Base-by-base conservation (phyloP, 2,888 invertebrate species). In the Zygothrica quintamaculata region DNA sequence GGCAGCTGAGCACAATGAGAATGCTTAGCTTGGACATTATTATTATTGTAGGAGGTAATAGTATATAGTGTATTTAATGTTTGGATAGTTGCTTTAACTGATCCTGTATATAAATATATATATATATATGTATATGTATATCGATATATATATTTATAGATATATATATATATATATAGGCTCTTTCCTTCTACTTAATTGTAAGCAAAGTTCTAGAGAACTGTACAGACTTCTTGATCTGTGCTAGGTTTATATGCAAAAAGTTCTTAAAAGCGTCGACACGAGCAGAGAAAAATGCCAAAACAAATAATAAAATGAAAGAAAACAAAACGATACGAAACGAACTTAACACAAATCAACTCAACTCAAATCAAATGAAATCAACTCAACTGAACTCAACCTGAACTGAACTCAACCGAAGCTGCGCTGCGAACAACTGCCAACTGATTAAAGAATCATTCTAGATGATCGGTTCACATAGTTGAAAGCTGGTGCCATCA, bases 161-260 rank as follows among this genome's bases (percentile, higher is more conserved):
- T n/a, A n/a, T n/a, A n/a, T n/a, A n/a, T n/a, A n/a, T n/a, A n/a
- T n/a, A n/a, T n/a, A n/a, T n/a, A n/a, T n/a, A n/a, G n/a, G 1
- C 18, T 34, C 46, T 33, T 13, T 50, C 70, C 77, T 87, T 84
- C 88, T 85, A 67, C 71, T 55, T 73, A 88, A 87, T 89, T 88
- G 88, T 78, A 76, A 78, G 89, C 82, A 77, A 74, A 82, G 79
- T 74, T 66, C 75, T 59, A 65, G 55, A 74, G 79, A 88, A 89
- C 89, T 89, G 89, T 89, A 85, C 74, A 77, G 75, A 66, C 60
- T 53, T 52, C 44, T 29, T 66, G 65, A 73, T 55, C 61, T 70
- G 68, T 71, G 81, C 69, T 77, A 76, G 72, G 88, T 87, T 88
- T 88, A 84, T 88, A 88, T 88, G 88, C 88, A 77, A 88, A 86